Percentiles rank a stretch among this genome's conserved stretches.
Evolutionary conservation across 2,888 invertebrate genomes (phyloP).

Genomic region (Macaria notata): DNA sequence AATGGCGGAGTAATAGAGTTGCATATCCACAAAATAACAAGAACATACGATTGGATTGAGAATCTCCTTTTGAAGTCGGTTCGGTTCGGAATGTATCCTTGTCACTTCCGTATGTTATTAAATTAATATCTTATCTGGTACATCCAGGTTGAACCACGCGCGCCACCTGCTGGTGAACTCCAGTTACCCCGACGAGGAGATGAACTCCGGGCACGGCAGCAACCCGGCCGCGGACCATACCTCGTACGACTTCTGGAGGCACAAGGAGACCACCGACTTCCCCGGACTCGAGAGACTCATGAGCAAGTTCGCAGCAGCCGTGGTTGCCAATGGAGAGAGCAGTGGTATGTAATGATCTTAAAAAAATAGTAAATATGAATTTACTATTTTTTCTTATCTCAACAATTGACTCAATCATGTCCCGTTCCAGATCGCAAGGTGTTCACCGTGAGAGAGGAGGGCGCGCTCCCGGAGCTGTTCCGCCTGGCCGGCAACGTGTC

Average conservation of each 20-base stretch:
- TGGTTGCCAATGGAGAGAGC: slow-evolving; percentile 64
- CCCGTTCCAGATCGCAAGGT: slow-evolving; percentile 42
- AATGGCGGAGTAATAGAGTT: no score
- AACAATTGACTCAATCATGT: no score
- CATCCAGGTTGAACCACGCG: slow-evolving; percentile 81
- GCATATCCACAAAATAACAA: no score
- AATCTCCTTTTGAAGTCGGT: no score
- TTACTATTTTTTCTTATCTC: no score
- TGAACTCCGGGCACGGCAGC: slow-evolving; percentile 42
- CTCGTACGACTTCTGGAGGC: slow-evolving; percentile 85
- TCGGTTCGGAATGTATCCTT: no score
- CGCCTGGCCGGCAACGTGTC: slow-evolving; percentile 40
- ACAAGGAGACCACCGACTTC: slow-evolving; percentile 85
- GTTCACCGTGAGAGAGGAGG: slow-evolving; percentile 60
- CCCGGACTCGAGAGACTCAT: slow-evolving; percentile 82
- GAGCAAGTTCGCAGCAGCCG: slow-evolving; percentile 83
- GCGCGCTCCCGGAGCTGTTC: slow-evolving; percentile 46
- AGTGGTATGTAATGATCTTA: no score
- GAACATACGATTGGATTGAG: no score
- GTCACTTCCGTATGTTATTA: no score
- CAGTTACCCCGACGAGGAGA: slow-evolving; percentile 73
- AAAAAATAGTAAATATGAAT: no score
- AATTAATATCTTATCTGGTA: no score
- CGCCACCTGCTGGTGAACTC: slow-evolving; percentile 85
- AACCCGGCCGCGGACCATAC: slow-evolving; percentile 62